Evolutionary conservation across 2,797 vertebrate species (phyloP), one percentile per base, ranked within the genome.

Genomic region (Manis crassicaudata): DNA sequence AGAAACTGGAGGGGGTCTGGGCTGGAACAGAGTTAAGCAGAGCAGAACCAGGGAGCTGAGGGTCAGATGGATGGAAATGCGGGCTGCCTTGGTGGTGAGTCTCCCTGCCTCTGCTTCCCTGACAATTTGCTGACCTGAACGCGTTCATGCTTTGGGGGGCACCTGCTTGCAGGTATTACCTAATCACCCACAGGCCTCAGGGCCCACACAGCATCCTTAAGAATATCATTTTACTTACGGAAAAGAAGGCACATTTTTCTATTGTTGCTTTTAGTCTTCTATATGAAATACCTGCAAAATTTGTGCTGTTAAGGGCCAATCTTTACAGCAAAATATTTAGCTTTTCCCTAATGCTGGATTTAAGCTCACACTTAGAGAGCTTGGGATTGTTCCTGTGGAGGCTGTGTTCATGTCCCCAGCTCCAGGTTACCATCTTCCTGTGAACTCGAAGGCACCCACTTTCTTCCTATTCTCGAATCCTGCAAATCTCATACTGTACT

Each of bases 311-410:
- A 85, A n/a, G 43, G 37, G 1, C 9, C 11, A 4, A 9, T 73
- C 50, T 73, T 88, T 37, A 54, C 20, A 80, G n/a, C 23, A 72
- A 56, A 90, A 75, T 58, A 81, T 75, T 94, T 50, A 29, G 60
- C 8, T 83, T 87, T 90, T 76, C 52, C 18, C 4, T 72, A 1
- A 46, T 40, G 63, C 56, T 81, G 77, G 16, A 25, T 77, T 81
- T 77, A 82, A 68, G 25, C 63, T 40, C 43, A 23, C 1, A 0
- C 79, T 56, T 32, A 65, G 43, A 77, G 43, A 94, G 56, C 27
- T 29, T 68, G 46, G 75, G 23, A 23, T 52, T 65, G 40, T 37
- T 75, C 62, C n/a, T 3, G 5, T 94, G 46, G 87, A 72, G 32
- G 86, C 13, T 70, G 43, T 43, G 23, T 37, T 50, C 14, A 12